Evolutionary conservation across 2,113 vertebrate species (phyloP).

Genomic region (Talpa occidentalis): DNA sequence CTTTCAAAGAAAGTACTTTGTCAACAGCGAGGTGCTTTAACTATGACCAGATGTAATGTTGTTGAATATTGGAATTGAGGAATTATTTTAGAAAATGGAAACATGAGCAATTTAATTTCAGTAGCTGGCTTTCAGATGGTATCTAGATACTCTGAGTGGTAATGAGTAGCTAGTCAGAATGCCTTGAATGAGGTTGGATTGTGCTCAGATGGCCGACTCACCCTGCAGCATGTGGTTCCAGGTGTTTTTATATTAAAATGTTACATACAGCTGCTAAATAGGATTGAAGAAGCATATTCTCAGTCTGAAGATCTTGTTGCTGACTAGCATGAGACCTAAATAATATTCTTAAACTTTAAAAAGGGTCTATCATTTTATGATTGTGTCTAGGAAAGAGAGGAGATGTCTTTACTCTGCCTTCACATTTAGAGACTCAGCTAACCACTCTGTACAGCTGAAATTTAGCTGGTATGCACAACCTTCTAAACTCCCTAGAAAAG

Average conservation of each 20-base stretch:
- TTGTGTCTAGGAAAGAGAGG: neutral
- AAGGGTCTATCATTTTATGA: constrained; percentile 27
- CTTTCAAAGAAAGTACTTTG: constrained; percentile 43
- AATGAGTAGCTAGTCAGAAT: constrained; percentile 1
- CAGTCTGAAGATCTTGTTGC: neutral
- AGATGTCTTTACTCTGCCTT: neutral
- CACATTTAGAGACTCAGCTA: constrained; percentile 26
- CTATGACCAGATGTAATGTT: neutral
- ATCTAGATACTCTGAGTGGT: constrained; percentile 28
- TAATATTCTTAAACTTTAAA: neutral
- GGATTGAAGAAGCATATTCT: neutral
- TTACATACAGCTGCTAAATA: neutral
- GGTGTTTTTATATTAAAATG: neutral
- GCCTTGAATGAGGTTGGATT: neutral
- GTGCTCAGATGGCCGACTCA: neutral
- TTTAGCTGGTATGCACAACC: neutral
- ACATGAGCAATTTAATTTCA: constrained; percentile 68
- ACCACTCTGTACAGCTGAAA: neutral
- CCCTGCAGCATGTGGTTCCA: neutral
- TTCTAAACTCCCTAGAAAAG: constrained; percentile 37
- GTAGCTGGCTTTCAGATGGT: constrained; percentile 54
- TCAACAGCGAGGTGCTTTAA: constrained; percentile 48
- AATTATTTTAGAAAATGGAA: constrained; percentile 65
- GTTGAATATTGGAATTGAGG: constrained; percentile 28
- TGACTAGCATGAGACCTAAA: neutral